These are phyloP conservation scores for Pheosia gnoma DNA, from an alignment of 2,888 invertebrate genomes.

Conservation along the genomic window DNA sequence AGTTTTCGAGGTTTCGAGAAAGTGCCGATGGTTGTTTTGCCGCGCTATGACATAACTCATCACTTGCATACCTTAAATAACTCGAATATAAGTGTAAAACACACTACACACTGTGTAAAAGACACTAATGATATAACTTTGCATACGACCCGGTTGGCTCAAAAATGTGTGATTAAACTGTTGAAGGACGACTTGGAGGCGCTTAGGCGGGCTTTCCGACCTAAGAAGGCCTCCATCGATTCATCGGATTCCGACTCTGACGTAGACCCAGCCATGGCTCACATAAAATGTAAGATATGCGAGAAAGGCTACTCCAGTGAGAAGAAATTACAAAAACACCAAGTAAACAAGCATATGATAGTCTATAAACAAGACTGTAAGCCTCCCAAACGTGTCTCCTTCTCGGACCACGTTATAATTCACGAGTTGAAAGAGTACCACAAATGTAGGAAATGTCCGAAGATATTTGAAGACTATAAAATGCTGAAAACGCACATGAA, in stretches of 20 bases:
- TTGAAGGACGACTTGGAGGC: constrained; percentile 51
- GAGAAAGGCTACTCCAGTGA: constrained; percentile 60
- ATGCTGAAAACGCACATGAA: constrained; percentile 62
- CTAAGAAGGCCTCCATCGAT: constrained; percentile 9
- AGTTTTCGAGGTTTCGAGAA: constrained; percentile 59
- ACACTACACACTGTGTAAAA: constrained; percentile 8
- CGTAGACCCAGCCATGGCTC: constrained; percentile 38
- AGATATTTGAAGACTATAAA: constrained; percentile 62
- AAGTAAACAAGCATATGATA: constrained; percentile 66
- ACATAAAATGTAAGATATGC: constrained; percentile 65
- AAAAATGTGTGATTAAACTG: constrained; percentile 54
- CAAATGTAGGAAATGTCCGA: constrained; percentile 70
- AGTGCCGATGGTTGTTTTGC: constrained; percentile 51
- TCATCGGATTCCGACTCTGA: constrained; percentile 43
- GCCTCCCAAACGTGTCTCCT: constrained; percentile 66
- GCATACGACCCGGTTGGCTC: constrained; percentile 33
- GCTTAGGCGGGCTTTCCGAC: constrained; percentile 35
- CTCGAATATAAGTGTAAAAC: constrained; percentile 4
- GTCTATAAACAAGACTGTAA: constrained; percentile 49
- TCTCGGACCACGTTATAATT: constrained; percentile 69
- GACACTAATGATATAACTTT: constrained; percentile 6
- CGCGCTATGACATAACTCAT: constrained; percentile 57
- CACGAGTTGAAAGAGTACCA: constrained; percentile 70
- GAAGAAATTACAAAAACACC: constrained; percentile 63
- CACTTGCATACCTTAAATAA: constrained; percentile 35